Percentiles rank a stretch among this genome's conserved stretches.
Conservation (phyloP, 2,113 vertebrate species). For the Lipophrys pholis region DNA sequence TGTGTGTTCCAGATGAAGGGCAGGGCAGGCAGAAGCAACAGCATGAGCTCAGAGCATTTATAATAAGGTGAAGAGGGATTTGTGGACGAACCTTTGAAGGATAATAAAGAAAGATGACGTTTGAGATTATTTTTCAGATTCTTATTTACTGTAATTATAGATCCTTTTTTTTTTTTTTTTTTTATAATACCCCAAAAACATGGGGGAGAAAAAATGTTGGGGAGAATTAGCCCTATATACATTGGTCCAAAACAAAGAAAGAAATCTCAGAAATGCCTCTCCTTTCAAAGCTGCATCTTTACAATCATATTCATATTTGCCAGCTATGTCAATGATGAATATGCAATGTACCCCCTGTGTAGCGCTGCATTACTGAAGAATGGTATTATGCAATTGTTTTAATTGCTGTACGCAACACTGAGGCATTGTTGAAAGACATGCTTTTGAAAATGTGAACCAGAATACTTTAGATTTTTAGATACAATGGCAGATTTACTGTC, state of each 20-base stretch:
- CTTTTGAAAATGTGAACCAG: not conserved
- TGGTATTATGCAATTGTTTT: not conserved
- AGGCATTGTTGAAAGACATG: not conserved
- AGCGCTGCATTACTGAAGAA: not conserved
- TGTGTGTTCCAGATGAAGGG: not conserved
- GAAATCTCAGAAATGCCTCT: not conserved
- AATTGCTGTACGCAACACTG: not conserved
- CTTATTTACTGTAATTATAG: constrained; percentile 2
- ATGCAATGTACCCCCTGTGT: not conserved
- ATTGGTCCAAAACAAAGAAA: not conserved
- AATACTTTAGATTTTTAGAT: no score
- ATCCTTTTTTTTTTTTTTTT: not conserved
- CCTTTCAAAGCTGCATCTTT: not conserved
- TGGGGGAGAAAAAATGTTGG: not conserved
- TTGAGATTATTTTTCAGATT: constrained; percentile 5
- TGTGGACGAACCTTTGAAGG: constrained; percentile 38
- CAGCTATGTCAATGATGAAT: not conserved
- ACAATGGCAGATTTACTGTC: no score
- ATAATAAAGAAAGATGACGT: constrained; percentile 9
- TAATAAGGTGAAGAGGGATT: constrained; percentile 45
- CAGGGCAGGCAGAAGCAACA: constrained; percentile 54
- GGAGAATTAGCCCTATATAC: not conserved
- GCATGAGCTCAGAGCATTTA: constrained; percentile 40
- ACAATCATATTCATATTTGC: not conserved
- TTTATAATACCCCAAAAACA: not conserved